Conservation (phyloP, 2,113 vertebrate species). For the Copsychus sechellarum region DNA sequence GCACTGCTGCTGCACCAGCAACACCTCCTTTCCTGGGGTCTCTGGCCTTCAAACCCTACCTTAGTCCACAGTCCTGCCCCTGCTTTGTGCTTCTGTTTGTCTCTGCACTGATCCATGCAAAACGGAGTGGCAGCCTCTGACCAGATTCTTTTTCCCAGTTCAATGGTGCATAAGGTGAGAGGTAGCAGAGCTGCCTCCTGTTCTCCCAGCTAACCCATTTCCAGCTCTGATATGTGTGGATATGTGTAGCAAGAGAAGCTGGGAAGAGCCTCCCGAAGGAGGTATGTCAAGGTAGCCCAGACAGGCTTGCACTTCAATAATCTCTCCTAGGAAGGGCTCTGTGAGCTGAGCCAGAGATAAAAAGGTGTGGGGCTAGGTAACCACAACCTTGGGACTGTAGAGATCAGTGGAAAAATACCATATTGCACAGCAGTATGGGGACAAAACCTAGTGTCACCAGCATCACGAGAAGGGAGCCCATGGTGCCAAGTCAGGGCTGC, state of each 20-base stretch:
- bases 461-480: rapidly evolving
- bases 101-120: neutral
- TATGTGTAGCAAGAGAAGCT: neutral
- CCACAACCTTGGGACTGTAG: neutral
- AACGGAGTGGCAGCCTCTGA: neutral
- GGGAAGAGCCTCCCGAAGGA: neutral
- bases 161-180: neutral
- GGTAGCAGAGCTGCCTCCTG: neutral
- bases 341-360: neutral
- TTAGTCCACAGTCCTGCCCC: neutral
- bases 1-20: neutral
- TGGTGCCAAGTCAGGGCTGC: neutral
- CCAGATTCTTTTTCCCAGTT: neutral
- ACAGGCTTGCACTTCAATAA: neutral
- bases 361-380: neutral
- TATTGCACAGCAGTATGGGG: neutral
- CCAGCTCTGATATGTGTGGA: neutral
- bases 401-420: neutral
- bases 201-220: neutral
- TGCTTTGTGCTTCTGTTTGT: neutral
- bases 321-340: neutral
- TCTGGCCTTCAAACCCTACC: neutral
- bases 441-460: neutral
- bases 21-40: neutral
- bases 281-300: neutral